Base-by-base conservation (phyloP, 1,140 invertebrate species). In the Spodoptera litura region DNA sequence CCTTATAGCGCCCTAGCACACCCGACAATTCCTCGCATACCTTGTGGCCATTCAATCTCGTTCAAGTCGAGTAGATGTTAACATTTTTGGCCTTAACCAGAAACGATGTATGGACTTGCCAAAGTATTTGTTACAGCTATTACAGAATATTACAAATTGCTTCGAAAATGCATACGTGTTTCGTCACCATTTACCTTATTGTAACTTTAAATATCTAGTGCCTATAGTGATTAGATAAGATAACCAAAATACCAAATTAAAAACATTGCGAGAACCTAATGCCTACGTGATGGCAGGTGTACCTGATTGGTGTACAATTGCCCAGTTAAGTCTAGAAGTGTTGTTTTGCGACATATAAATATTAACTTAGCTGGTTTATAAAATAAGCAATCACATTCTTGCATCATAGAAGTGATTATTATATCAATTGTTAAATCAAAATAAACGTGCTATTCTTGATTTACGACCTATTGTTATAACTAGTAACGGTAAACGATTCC, bases 111-210 rank as follows among this genome's bases (percentile, higher is more conserved):
- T 31, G 31, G 31, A 31, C 31, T 5, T 31, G 31, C 20, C 15
- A 1, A 66, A 15, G 35, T 15, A 64, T 64, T 15, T 6, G 6
- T 56, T 49, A 38, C 59, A 62, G 59, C 15, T 56, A 20, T 44
- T 44, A 5, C 4, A 44, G 38, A 44, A 44, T 44, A 44, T 44
- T 9, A 9, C 9, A 44, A 44, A 6, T 44, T 6, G 6, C 9
- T 44, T 44, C 9, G 38, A 44, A 44, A 44, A 44, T 61, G 13
- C 38, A 66, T 62, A 44, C 38, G 35, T 15, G 35, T 35, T 59
- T 61, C 61, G 15, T 66, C 49, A 49, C 62, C 38, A 15, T 49
- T 66, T 66, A 66, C 62, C n/a, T 20, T 49, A 66, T 66, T 51
- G 38, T 49, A 66, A 25, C 38, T 38, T 20, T 49, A 66, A 66